These are phyloP conservation scores for Chinchilla lanigera DNA, from an alignment of 2,113 vertebrate genomes.

Conservation along the genomic window DNA sequence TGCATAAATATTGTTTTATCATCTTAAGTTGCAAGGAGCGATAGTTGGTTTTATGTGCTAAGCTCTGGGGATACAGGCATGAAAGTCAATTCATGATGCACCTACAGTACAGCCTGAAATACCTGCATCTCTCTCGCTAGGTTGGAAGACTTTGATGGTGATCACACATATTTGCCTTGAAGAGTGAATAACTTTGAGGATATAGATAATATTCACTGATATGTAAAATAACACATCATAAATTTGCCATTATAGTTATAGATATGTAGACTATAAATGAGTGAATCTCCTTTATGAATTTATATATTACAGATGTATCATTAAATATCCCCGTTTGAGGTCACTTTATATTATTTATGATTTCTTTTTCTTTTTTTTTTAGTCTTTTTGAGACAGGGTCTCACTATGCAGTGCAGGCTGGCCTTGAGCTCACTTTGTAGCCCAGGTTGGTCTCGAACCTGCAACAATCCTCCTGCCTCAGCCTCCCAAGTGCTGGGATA, in stretches of 20 bases:
- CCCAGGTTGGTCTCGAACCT: too few species aligned
- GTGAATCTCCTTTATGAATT: not conserved
- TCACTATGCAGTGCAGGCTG: too few species aligned
- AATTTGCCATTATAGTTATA: not conserved
- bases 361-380: too few species aligned
- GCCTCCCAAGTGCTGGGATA: too few species aligned
- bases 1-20: not conserved
- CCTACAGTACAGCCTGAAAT: not conserved
- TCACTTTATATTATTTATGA: conserved; percentile 27
- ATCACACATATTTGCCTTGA: not conserved
- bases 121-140: not conserved
- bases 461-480: too few species aligned
- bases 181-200: not conserved
- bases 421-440: too few species aligned
- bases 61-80: not conserved
- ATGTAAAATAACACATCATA: not conserved
- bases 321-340: not conserved
- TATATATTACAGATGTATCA: conserved; percentile 17
- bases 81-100: not conserved
- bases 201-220: not conserved
- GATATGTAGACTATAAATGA: not conserved
- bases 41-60: conserved; percentile 16
- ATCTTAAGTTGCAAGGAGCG: not conserved
- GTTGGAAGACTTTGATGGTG: not conserved
- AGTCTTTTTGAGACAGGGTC: too few species aligned